phyloP scores from a whole-genome alignment of 2,113 vertebrate genomes.

The Pyxicephalus adspersus region DNA sequence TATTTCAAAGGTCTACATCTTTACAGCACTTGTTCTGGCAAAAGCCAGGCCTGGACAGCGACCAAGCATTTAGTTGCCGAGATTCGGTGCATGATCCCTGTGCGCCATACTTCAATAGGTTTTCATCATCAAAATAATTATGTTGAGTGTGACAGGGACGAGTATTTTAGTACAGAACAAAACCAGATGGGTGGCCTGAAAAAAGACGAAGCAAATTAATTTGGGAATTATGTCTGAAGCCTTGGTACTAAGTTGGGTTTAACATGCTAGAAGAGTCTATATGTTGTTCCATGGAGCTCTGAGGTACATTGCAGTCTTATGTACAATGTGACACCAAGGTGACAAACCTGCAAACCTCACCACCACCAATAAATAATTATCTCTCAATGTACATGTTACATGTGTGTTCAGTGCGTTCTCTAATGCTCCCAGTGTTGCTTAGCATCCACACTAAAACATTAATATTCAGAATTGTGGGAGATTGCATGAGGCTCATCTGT shows the following conservation, averaged over 20 bases:
- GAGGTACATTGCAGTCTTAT: not conserved
- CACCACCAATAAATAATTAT: constrained; percentile 19
- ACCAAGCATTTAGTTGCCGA: constrained; percentile 3
- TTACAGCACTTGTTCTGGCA: constrained; percentile 30
- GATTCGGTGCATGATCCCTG: not conserved
- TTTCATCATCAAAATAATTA: not conserved
- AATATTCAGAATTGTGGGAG: constrained; percentile 28
- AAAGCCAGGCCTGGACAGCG: not conserved
- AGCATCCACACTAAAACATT: not conserved
- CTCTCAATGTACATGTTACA: constrained; percentile 26
- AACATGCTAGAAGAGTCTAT: no score
- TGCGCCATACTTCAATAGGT: not conserved
- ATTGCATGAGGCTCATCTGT: not conserved
- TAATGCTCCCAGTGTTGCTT: not conserved
- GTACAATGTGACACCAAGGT: constrained; percentile 24
- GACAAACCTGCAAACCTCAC: constrained; percentile 23
- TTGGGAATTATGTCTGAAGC: no score
- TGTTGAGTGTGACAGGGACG: not conserved
- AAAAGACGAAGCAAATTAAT: no score
- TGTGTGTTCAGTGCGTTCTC: not conserved
- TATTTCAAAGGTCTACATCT: constrained; percentile 29
- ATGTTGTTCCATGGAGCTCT: no score
- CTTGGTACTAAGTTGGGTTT: no score
- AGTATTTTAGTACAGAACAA: not conserved
- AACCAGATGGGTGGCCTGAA: not conserved